Percentiles rank a stretch among this genome's conserved stretches.
phyloP scores from a whole-genome alignment of 1,140 invertebrate species.

The Cryptotermes secundus region DNA sequence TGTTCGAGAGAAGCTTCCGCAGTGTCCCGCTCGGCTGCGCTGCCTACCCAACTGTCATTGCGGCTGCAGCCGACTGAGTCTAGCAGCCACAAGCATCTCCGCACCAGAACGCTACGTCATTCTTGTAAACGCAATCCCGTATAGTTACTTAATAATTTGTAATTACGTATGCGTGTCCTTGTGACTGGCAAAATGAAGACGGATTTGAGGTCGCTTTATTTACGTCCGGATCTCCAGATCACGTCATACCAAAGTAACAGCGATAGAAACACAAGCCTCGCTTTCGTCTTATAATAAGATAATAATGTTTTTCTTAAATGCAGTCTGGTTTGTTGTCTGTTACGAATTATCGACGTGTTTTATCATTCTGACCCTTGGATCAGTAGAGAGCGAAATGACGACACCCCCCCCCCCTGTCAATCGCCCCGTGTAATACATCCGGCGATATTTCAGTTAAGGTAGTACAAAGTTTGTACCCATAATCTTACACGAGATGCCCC shows the following conservation, averaged over 20 bases:
- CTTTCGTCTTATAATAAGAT: too few species aligned
- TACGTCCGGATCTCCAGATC: background rate
- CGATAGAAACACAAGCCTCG: background rate
- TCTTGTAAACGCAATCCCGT: background rate
- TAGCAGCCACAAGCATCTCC: background rate
- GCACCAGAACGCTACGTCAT: background rate
- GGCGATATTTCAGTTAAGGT: background rate
- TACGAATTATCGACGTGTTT: background rate
- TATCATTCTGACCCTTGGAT: background rate
- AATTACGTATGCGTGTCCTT: background rate
- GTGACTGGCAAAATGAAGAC: background rate
- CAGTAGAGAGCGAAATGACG: background rate
- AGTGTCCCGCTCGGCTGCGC: background rate
- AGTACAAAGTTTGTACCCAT: background rate
- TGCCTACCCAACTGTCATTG: background rate
- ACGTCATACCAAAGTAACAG: background rate
- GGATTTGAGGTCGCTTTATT: background rate
- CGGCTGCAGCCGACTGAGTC: background rate
- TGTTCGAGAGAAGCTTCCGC: too few species aligned
- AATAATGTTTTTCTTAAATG: background rate
- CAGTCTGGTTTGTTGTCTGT: slow-evolving; percentile 11
- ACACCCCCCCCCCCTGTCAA: background rate
- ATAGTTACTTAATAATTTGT: background rate
- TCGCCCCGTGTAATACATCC: too few species aligned
- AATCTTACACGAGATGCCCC: background rate